Percentiles rank a stretch among this genome's conserved stretches.
phyloP scores from a whole-genome alignment of 2,797 vertebrate genomes.

The Gymnothorax reevesii region DNA sequence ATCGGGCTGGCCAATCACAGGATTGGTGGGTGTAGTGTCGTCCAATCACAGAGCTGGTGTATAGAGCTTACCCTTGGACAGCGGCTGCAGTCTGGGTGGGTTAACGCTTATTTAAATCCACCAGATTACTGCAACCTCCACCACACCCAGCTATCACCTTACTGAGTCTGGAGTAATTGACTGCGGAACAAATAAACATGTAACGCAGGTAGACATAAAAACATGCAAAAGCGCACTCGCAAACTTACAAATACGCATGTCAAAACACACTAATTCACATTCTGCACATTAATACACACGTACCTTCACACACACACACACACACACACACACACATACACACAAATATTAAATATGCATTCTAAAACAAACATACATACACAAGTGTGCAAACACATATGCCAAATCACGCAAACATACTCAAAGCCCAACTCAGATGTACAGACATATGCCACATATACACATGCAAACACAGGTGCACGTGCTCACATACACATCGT shows the following conservation, averaged over 20 bases:
- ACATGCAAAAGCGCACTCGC: not conserved
- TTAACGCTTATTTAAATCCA: constrained; percentile 71
- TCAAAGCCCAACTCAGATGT: too few relatives aligned
- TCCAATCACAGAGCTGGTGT: too few relatives aligned
- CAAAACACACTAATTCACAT: not conserved
- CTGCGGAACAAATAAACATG: not conserved
- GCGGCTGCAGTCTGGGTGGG: constrained; percentile 66
- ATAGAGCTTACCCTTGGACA: constrained; percentile 46
- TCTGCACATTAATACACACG: not conserved
- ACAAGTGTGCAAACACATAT: not conserved
- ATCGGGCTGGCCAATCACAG: constrained; percentile 57
- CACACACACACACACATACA: not conserved
- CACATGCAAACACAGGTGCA: not conserved
- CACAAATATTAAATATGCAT: not conserved
- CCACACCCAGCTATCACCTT: constrained; percentile 63
- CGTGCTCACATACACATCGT: not conserved
- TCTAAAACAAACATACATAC: not conserved
- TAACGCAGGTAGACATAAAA: not conserved
- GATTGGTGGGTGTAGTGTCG: constrained; percentile 54
- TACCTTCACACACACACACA: not conserved
- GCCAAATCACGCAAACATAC: too few relatives aligned
- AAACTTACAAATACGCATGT: not conserved
- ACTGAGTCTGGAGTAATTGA: constrained; percentile 21
- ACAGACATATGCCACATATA: too few relatives aligned
- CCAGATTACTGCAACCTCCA: constrained; percentile 68